phyloP scores from a whole-genome alignment of 2,888 invertebrate species.

The Pyrocoelia pectoralis region DNA sequence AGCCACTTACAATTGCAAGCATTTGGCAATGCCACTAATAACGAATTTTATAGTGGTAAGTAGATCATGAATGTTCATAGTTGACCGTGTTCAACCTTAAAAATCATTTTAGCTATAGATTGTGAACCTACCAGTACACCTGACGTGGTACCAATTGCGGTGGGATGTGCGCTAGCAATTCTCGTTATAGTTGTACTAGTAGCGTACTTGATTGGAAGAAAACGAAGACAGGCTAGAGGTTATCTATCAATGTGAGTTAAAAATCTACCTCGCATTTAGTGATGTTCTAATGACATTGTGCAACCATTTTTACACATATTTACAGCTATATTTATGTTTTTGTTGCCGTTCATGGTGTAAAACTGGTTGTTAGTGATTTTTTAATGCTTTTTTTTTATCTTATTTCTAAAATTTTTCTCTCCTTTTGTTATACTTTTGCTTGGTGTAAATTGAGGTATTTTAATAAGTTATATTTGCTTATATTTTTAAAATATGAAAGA shows the following conservation, averaged over 20 bases:
- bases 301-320: constrained; percentile 27
- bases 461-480: neutral
- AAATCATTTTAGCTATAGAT: constrained; percentile 68
- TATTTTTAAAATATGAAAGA: neutral
- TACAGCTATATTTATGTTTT: constrained; percentile 2
- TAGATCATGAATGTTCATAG: constrained; percentile 20
- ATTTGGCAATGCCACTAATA: constrained; percentile 66
- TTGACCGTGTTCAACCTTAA: too few species aligned
- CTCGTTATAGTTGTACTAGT: constrained; percentile 90
- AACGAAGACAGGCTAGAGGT: constrained; percentile 82
- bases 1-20: constrained; percentile 77
- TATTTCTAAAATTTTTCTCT: neutral
- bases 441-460: neutral
- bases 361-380: constrained; percentile 20
- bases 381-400: constrained; percentile 2
- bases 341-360: constrained; percentile 13
- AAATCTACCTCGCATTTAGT: constrained; percentile 43
- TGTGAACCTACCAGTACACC: constrained; percentile 77
- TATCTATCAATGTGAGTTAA: constrained; percentile 84
- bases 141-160: constrained; percentile 96
- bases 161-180: constrained; percentile 91
- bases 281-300: constrained; percentile 16
- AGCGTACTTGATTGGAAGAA: constrained; percentile 92
- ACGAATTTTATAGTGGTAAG: constrained; percentile 71
- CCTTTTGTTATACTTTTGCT: neutral